Evolutionary conservation across 2,113 vertebrate species (phyloP).

Genomic region (Myxocyprinus asiaticus): DNA sequence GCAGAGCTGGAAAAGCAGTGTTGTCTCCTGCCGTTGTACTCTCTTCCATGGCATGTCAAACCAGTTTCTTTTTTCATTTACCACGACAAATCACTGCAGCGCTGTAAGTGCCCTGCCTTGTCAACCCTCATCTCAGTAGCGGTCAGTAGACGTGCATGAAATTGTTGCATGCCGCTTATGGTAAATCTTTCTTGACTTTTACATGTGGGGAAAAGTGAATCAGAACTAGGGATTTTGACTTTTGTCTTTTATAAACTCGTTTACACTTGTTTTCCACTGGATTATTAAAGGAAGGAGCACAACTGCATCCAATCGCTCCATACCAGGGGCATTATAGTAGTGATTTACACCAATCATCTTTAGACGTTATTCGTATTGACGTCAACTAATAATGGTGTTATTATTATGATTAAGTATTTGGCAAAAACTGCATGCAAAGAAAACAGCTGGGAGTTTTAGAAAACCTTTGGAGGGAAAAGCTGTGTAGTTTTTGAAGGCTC

Average conservation of each 20-base stretch:
- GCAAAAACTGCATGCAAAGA: constrained; percentile 58
- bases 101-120: neutral
- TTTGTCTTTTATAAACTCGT: constrained; percentile 27
- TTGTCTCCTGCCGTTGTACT: neutral
- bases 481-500: constrained; percentile 51
- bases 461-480: constrained; percentile 50
- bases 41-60: constrained; percentile 16
- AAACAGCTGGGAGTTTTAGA: constrained; percentile 63
- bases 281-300: constrained; percentile 35
- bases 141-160: constrained; percentile 18
- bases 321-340: constrained; percentile 63
- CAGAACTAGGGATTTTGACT: constrained; percentile 22
- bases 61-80: neutral
- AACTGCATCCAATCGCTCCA: constrained; percentile 59
- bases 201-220: constrained; percentile 44
- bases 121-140: constrained; percentile 5
- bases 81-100: neutral
- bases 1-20: neutral
- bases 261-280: constrained; percentile 37
- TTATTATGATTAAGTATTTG: constrained; percentile 67
- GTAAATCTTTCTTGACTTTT: constrained; percentile 30
- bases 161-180: neutral
- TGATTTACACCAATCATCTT: constrained; percentile 63
- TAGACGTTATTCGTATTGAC: constrained; percentile 64
- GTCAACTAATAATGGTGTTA: constrained; percentile 67